Conservation (phyloP, 2,888 invertebrate genomes). For the Lasioglossum oenotherae region DNA sequence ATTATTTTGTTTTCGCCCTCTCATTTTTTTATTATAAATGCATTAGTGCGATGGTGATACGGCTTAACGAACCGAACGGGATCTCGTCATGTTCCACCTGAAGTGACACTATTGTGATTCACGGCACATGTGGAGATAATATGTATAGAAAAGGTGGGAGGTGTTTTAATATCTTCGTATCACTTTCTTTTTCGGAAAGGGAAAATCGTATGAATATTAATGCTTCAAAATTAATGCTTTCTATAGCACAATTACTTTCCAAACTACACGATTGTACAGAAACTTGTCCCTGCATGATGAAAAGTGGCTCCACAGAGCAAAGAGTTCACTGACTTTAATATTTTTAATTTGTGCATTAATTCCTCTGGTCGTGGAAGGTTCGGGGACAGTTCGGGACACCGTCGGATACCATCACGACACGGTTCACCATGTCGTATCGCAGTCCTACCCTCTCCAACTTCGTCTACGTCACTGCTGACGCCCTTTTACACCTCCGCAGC, state of each 20-base stretch:
- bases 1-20: too few relatives aligned
- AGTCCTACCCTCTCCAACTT: neutral
- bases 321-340: too few relatives aligned
- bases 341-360: neutral
- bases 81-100: neutral
- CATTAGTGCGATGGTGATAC: too few relatives aligned
- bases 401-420: neutral
- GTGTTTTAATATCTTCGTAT: neutral
- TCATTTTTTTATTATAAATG: too few relatives aligned
- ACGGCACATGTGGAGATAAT: neutral
- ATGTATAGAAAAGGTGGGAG: neutral
- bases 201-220: neutral
- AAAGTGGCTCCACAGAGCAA: neutral
- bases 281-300: neutral
- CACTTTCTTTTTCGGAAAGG: neutral
- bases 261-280: neutral
- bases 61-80: neutral
- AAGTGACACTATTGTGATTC: neutral
- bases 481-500: conserved; percentile 50
- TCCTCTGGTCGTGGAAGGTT: neutral
- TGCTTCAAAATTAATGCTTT: neutral
- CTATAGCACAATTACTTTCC: neutral
- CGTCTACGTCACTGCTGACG: conserved; percentile 57
- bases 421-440: neutral
- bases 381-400: neutral